Conservation (phyloP, 2,888 invertebrate genomes). For the Epinotia bilunana region DNA sequence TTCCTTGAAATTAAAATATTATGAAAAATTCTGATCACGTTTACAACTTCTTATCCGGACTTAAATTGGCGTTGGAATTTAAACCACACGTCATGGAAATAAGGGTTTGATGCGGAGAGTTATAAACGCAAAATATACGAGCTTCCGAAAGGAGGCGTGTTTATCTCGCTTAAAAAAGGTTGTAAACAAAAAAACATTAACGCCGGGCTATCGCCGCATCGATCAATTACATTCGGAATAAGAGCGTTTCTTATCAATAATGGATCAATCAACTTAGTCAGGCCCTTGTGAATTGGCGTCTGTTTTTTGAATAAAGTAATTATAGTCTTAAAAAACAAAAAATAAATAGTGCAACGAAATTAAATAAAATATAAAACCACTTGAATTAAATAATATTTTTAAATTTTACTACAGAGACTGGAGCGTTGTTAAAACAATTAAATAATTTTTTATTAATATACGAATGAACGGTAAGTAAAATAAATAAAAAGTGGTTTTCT, state of each 20-base stretch:
- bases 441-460: no score
- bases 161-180: conserved; percentile 51
- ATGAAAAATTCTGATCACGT: not conserved
- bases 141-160: not conserved
- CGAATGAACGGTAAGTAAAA: no score
- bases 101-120: conserved; percentile 52
- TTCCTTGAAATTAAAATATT: no score
- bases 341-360: no score
- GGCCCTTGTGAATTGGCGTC: conserved; percentile 54
- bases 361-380: no score
- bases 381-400: no score
- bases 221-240: conserved; percentile 82
- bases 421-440: no score
- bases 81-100: not conserved
- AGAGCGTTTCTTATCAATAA: conserved; percentile 82
- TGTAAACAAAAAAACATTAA: conserved; percentile 72
- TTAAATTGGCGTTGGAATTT: not conserved
- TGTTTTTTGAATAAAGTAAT: conserved; percentile 20
- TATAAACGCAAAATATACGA: not conserved
- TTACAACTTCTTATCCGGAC: not conserved
- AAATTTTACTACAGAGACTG: no score
- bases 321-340: not conserved
- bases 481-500: no score
- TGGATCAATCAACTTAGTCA: conserved; percentile 74
- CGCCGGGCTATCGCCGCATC: conserved; percentile 71